phyloP scores from a whole-genome alignment of 2,797 vertebrate genomes.

The Glossophaga mutica region DNA sequence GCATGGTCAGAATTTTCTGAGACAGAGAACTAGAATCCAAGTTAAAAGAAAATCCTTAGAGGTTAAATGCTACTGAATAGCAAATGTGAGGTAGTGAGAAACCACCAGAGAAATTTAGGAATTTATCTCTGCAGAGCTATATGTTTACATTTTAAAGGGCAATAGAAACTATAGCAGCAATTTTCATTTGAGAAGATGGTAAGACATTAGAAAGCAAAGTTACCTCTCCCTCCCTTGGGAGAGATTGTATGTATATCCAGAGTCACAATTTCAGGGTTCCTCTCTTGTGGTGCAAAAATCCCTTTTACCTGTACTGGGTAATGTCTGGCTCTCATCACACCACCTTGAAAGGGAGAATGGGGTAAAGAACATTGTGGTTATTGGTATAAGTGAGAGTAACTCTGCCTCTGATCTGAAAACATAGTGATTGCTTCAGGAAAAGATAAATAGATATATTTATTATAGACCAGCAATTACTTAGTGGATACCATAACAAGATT shows the following conservation, averaged over 20 bases:
- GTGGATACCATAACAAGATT: background rate
- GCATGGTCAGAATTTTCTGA: background rate
- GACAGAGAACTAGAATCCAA: background rate
- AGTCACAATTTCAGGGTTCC: background rate
- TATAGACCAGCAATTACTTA: background rate
- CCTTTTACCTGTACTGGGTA: background rate
- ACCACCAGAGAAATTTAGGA: background rate
- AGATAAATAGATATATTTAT: background rate
- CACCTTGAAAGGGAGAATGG: background rate
- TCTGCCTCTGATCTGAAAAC: background rate
- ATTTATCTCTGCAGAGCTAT: background rate
- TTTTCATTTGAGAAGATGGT: background rate
- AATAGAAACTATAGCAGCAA: background rate
- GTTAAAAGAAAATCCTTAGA: constrained; percentile 12
- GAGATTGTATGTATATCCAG: background rate
- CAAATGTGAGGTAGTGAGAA: constrained; percentile 11
- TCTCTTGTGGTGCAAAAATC: background rate
- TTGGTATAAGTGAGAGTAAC: background rate
- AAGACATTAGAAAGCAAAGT: background rate
- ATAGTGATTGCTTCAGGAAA: background rate
- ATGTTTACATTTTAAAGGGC: constrained; percentile 29
- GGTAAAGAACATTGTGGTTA: background rate
- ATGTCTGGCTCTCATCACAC: background rate
- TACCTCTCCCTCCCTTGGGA: background rate
- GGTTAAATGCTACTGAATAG: constrained; percentile 8